phyloP scores from a whole-genome alignment of 2,888 invertebrate genomes.

The Aleiodes alternator region DNA sequence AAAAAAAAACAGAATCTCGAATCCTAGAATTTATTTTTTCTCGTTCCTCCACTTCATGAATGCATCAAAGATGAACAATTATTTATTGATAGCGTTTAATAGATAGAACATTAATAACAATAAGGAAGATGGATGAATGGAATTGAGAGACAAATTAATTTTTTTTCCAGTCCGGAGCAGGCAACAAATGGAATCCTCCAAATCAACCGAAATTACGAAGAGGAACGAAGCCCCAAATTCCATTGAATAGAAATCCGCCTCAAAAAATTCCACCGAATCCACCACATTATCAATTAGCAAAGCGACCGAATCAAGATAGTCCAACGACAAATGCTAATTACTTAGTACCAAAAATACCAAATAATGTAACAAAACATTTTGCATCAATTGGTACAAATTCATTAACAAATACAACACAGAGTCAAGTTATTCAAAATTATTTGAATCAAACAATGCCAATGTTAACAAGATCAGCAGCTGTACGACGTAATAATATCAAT shows the following conservation, averaged over 20 bases:
- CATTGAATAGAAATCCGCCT: slow-evolving; percentile 48
- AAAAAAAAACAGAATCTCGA: too few species aligned
- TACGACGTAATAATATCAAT: slow-evolving; percentile 27
- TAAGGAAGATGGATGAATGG: slow-evolving; percentile 38
- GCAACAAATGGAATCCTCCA: slow-evolving; percentile 49
- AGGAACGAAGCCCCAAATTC: slow-evolving; percentile 53
- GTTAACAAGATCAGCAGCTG: slow-evolving; percentile 14
- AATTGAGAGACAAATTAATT: neutral
- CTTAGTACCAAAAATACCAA: slow-evolving; percentile 60
- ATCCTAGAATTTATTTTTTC: too few species aligned
- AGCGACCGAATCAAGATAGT: slow-evolving; percentile 57
- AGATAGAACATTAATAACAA: slow-evolving; percentile 1
- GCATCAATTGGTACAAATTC: slow-evolving; percentile 37
- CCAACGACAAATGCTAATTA: slow-evolving; percentile 60
- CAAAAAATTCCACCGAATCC: slow-evolving; percentile 49
- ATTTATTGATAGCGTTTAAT: neutral
- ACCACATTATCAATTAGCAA: slow-evolving; percentile 51
- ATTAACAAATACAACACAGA: slow-evolving; percentile 54
- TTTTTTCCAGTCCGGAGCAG: slow-evolving; percentile 56
- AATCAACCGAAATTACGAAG: slow-evolving; percentile 57
- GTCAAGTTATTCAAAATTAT: slow-evolving; percentile 66
- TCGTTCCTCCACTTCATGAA: too few species aligned
- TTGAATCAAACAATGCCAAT: slow-evolving; percentile 65
- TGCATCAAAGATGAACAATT: too few species aligned
- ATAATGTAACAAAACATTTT: slow-evolving; percentile 61